Evolutionary conservation across 2,113 vertebrate species (phyloP).

Genomic region (Mastomys natalensis): DNA sequence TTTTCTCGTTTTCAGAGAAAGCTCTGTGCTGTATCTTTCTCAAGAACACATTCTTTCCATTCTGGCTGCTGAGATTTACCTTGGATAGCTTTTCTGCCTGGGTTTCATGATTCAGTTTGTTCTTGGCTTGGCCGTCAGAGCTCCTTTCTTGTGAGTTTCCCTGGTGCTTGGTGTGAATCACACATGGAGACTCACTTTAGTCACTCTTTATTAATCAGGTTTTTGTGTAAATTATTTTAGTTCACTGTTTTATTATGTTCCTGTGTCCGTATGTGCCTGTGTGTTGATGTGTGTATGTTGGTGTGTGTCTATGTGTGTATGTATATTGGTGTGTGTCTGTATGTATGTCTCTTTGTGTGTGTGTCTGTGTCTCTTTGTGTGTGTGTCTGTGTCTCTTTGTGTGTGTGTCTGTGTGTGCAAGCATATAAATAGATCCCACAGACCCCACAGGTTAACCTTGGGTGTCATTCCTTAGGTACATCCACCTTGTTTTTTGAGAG

Average conservation of each 20-base stretch:
- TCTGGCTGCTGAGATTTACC: constrained; percentile 52
- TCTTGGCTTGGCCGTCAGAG: not conserved
- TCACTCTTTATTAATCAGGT: not conserved
- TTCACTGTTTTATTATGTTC: not conserved
- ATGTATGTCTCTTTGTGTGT: not conserved
- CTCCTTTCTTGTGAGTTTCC: constrained; percentile 33
- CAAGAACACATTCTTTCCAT: constrained; percentile 67
- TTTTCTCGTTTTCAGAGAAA: constrained; percentile 64
- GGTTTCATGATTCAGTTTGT: constrained; percentile 33
- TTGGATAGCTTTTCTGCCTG: not conserved
- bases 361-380: not conserved
- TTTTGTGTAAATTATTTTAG: constrained; percentile 4
- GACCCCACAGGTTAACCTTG: not conserved
- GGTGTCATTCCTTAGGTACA: not conserved
- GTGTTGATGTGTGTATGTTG: not conserved
- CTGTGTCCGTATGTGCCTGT: not conserved
- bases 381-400: not conserved
- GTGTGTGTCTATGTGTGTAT: not conserved
- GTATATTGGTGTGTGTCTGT: not conserved
- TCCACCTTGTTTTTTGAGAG: not conserved
- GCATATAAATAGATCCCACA: not conserved
- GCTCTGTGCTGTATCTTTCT: constrained; percentile 44
- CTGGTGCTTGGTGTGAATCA: constrained; percentile 4
- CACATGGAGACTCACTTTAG: not conserved
- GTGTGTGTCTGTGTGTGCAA: not conserved